Conservation (phyloP, 2,888 invertebrate genomes). For the Nymphalis urticae region DNA sequence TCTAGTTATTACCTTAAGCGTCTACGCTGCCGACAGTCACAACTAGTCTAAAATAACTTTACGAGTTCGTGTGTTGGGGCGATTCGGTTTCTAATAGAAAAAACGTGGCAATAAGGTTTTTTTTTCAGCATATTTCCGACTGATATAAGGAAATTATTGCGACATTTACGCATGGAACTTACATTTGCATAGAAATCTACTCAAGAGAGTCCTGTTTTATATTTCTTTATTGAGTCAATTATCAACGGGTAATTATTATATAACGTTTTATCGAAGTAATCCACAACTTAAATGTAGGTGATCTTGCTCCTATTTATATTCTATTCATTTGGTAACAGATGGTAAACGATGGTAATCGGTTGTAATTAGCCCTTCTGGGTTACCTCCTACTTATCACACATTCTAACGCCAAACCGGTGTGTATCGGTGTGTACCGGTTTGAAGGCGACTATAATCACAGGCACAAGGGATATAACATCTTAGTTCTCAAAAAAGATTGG, state of each 20-base stretch:
- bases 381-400: no score
- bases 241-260: conserved; percentile 5
- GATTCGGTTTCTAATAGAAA: conserved; percentile 18
- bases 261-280: background rate
- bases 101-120: conserved; percentile 7
- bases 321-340: no score
- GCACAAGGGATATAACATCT: no score
- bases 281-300: background rate
- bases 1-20: background rate
- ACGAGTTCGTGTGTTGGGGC: conserved; percentile 23
- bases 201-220: background rate
- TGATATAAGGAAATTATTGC: conserved; percentile 14
- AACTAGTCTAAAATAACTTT: conserved; percentile 14
- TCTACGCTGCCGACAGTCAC: background rate
- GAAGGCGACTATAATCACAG: no score
- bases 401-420: no score
- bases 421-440: no score
- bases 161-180: conserved; percentile 14
- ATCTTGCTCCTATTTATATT: background rate
- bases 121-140: conserved; percentile 11
- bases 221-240: background rate
- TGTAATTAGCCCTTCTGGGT: no score
- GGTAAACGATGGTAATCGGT: no score
- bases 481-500: no score
- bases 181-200: conserved; percentile 15